phyloP scores from a whole-genome alignment of 2,797 vertebrate genomes.

The Xenopus petersii region DNA sequence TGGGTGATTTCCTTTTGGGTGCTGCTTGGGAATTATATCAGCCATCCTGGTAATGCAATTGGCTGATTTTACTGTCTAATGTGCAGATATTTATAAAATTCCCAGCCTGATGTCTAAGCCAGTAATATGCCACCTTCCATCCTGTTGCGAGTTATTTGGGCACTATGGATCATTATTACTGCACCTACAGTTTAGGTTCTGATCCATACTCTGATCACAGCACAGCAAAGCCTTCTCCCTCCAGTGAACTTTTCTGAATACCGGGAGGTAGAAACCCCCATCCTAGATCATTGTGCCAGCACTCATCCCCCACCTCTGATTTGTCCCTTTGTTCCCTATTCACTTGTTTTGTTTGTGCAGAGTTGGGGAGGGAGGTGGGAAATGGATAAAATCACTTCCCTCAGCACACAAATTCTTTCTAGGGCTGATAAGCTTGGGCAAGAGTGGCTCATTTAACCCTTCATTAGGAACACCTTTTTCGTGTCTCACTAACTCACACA shows the following conservation, averaged over 20 bases:
- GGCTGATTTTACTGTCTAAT: background rate
- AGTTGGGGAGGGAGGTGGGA: constrained; percentile 3
- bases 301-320: constrained; percentile 14
- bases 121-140: background rate
- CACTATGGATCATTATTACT: background rate
- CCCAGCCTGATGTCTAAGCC: background rate
- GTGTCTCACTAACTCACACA: no score
- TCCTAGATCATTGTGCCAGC: constrained; percentile 8
- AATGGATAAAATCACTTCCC: constrained; percentile 7
- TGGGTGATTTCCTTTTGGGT: no score
- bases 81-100: background rate
- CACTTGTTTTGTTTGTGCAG: constrained; percentile 20
- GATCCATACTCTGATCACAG: background rate
- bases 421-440: background rate
- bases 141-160: background rate
- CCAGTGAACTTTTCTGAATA: constrained; percentile 15
- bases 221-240: constrained; percentile 22
- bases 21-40: no score
- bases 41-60: no score
- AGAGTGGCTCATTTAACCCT: background rate
- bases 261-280: constrained; percentile 3
- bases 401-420: constrained; percentile 15
- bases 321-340: constrained; percentile 11
- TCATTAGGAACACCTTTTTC: background rate
- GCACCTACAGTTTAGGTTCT: background rate